Conservation (phyloP, 2,113 vertebrate species). For the Aspiorhynchus laticeps region DNA sequence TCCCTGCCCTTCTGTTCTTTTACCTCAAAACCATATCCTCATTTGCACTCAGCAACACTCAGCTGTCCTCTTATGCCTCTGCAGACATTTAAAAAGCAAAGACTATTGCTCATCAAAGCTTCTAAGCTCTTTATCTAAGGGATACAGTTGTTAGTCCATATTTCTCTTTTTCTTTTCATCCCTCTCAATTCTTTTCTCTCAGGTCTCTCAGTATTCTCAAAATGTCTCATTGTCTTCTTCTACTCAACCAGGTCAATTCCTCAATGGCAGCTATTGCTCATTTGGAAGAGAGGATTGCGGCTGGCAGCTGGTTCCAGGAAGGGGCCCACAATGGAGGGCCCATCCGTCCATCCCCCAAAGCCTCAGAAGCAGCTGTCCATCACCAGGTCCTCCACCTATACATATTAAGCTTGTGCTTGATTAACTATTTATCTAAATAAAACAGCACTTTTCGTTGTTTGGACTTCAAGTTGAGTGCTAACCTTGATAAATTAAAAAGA, state of each 20-base stretch:
- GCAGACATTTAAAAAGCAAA: slow-evolving; percentile 40
- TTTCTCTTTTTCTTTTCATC: slow-evolving; percentile 31
- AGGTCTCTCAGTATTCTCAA: slow-evolving; percentile 31
- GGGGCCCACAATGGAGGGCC: slow-evolving; percentile 78
- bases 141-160: slow-evolving; percentile 24
- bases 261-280: slow-evolving; percentile 89
- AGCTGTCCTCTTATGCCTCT: slow-evolving; percentile 10
- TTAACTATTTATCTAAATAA: too few species aligned
- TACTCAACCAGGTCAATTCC: slow-evolving; percentile 83
- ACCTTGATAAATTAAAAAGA: background rate
- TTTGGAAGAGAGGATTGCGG: slow-evolving; percentile 90
- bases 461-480: background rate
- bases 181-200: background rate
- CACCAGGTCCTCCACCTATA: slow-evolving; percentile 66
- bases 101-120: slow-evolving; percentile 37
- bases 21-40: slow-evolving; percentile 23
- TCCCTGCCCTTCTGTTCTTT: slow-evolving; percentile 32
- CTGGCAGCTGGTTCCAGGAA: slow-evolving; percentile 75
- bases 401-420: too few species aligned
- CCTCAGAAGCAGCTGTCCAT: slow-evolving; percentile 68
- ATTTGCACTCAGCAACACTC: slow-evolving; percentile 5
- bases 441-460: too few species aligned
- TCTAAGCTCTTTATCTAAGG: slow-evolving; percentile 20
- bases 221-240: slow-evolving; percentile 45
- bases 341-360: slow-evolving; percentile 68